Base-by-base conservation (phyloP, 2,888 invertebrate genomes). In the Cantharis nigra region DNA sequence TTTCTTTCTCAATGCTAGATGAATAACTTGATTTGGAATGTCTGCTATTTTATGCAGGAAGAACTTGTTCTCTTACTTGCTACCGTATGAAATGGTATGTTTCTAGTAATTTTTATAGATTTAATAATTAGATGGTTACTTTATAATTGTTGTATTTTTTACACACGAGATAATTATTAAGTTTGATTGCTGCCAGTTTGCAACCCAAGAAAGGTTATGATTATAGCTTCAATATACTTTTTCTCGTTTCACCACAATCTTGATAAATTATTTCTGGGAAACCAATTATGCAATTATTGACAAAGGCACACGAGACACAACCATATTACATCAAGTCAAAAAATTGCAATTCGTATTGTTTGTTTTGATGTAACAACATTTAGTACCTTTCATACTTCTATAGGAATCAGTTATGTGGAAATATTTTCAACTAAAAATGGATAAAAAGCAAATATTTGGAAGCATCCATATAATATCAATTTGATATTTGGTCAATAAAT, bases 1-100 rank as follows among this genome's bases (percentile, higher is more conserved):
- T 67, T 75, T 30, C 65, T 70, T 71, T 75, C 33, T 49, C 71
- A 49, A 49, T 49, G 49, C 49, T 49, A 49, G 49, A 49, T n/a
- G 49, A 49, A 49, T 49, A 49, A 49, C 49, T 49, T 49, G 49
- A 49, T 49, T 49, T 49, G 49, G 49, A 49, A 49, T 49, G 49
- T 49, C 49, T 49, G 49, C n/a, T 49, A 49, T 49, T 49, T 49
- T 49, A 49, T 49, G 49, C 49, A 49, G 49, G 49, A 49, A 49
- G 49, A 49, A 49, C 49, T 49, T 49, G 49, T 49, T 49, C n/a
- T 49, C 26, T 0, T 49, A 7, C n/a, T n/a, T 49, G 7, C 49
- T 49, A 49, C 49, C n/a, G 49, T 49, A 49, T 49, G n/a, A 49
- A 5, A n/a, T 49, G n/a, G 2, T 49, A n/a, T 49, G n/a, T 49